phyloP scores from a whole-genome alignment of 2,113 vertebrate species.

The Callipepla californica region DNA sequence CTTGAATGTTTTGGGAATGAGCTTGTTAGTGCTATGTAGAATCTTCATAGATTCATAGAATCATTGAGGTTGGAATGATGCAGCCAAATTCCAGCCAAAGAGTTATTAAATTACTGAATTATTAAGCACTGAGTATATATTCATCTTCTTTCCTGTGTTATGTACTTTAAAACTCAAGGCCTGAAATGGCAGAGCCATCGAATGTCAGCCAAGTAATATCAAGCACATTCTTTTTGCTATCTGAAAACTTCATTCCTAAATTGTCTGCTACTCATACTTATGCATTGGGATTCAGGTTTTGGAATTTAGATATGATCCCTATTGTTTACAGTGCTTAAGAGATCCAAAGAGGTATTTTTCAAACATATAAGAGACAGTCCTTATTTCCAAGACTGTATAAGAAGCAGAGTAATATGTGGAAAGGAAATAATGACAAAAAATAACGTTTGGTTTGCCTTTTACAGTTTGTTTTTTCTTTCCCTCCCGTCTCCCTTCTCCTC shows the following conservation, averaged over 20 bases:
- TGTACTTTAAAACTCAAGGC: not conserved
- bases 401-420: not conserved
- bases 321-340: not conserved
- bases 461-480: not conserved
- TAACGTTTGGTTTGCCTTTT: fast-evolving
- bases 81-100: not conserved
- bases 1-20: not conserved
- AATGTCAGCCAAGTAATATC: not conserved
- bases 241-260: not conserved
- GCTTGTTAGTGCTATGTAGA: not conserved
- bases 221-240: not conserved
- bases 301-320: not conserved
- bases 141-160: not conserved
- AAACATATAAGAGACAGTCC: fast-evolving
- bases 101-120: not conserved
- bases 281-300: not conserved
- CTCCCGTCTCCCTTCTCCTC: fast-evolving
- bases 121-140: not conserved
- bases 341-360: not conserved
- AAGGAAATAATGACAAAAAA: not conserved
- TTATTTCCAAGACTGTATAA: not conserved
- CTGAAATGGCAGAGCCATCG: not conserved
- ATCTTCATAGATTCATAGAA: too few species aligned
- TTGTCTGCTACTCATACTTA: not conserved
- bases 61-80: too few species aligned